Evolutionary conservation across 2,113 vertebrate genomes (phyloP).

Genomic region (Dipodomys merriami): DNA sequence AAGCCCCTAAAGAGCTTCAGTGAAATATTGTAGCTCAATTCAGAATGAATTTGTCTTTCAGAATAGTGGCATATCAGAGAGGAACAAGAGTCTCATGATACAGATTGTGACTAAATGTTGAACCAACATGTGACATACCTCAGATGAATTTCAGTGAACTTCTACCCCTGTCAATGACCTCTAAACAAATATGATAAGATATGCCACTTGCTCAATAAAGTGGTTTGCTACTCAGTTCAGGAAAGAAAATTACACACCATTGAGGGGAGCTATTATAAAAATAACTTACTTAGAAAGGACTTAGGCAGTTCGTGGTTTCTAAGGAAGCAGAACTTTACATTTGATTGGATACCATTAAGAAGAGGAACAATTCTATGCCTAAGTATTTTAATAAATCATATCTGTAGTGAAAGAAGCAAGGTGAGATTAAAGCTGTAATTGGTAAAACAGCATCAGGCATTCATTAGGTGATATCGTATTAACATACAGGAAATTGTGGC

Average conservation of each 20-base stretch:
- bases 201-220: neutral
- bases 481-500: neutral
- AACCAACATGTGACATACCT: neutral
- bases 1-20: neutral
- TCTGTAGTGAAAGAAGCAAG: neutral
- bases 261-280: neutral
- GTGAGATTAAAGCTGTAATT: neutral
- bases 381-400: slow-evolving; percentile 1
- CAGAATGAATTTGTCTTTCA: neutral
- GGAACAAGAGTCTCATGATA: neutral
- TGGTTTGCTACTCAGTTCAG: slow-evolving; percentile 29
- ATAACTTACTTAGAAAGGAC: neutral
- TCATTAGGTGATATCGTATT: neutral
- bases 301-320: neutral
- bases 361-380: neutral
- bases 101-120: neutral
- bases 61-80: neutral
- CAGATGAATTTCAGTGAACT: neutral
- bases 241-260: neutral
- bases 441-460: neutral
- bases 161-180: neutral
- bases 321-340: neutral
- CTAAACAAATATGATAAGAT: neutral
- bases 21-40: slow-evolving; percentile 2
- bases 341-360: neutral